Evolutionary conservation across 1,140 invertebrate species (phyloP).

Genomic region (Andrena cerasifolii): DNA sequence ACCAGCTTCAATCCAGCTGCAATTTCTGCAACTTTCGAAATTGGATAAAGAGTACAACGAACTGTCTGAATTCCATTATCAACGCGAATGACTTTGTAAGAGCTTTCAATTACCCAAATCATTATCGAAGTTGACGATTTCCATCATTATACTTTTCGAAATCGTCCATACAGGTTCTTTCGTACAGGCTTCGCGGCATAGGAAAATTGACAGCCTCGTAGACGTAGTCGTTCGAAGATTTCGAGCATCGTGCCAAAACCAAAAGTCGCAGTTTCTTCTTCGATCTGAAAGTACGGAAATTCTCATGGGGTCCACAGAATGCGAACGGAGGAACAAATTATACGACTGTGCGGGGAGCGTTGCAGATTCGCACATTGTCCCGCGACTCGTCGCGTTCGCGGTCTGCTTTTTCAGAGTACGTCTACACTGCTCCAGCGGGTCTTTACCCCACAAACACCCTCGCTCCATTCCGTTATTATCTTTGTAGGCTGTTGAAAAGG

Average conservation of each 20-base stretch:
- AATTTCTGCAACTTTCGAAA: too few relatives aligned
- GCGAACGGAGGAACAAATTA: slow-evolving; percentile 7
- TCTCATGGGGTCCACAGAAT: slow-evolving; percentile 34
- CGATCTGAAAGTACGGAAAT: slow-evolving; percentile 39
- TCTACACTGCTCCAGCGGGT: neutral
- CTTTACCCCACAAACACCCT: neutral
- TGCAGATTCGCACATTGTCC: slow-evolving; percentile 3
- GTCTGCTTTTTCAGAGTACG: slow-evolving; percentile 1
- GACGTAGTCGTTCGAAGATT: slow-evolving; percentile 9
- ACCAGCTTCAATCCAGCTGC: too few relatives aligned
- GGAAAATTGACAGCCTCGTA: neutral
- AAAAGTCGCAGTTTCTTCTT: neutral
- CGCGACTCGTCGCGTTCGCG: slow-evolving; percentile 11
- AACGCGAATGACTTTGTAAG: too few relatives aligned
- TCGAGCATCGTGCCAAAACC: slow-evolving; percentile 34
- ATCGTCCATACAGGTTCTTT: too few relatives aligned
- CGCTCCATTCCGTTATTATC: too few relatives aligned
- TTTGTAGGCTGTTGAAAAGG: too few relatives aligned
- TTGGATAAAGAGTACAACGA: too few relatives aligned
- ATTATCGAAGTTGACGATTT: too few relatives aligned
- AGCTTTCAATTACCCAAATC: too few relatives aligned
- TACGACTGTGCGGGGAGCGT: slow-evolving; percentile 2
- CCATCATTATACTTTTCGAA: neutral
- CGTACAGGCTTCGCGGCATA: neutral
- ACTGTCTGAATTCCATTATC: too few relatives aligned